Evolutionary conservation across 2,113 vertebrate genomes (phyloP).

Genomic region (Myiagra hebetior): DNA sequence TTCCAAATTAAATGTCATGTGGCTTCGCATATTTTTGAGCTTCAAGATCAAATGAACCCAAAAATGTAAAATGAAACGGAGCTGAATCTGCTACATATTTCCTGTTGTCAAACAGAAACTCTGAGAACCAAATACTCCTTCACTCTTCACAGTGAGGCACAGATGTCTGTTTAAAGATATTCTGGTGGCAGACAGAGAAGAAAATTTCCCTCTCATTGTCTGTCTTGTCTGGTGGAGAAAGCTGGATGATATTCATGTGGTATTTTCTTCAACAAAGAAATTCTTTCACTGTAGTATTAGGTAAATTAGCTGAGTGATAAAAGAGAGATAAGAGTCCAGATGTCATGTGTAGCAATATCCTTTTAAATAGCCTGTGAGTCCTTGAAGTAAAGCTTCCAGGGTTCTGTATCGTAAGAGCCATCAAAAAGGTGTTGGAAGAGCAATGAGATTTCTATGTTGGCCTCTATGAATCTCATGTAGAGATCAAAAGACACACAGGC

Average conservation of each 20-base stretch:
- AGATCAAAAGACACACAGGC: not conserved
- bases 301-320: constrained; percentile 26
- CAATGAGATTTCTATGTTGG: not conserved
- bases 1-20: not conserved
- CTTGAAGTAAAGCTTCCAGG: not conserved
- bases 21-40: constrained; percentile 3
- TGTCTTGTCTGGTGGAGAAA: not conserved
- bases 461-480: not conserved
- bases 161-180: constrained; percentile 8
- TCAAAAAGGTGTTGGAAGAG: not conserved
- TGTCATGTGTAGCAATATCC: not conserved
- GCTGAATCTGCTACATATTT: constrained; percentile 37
- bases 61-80: constrained; percentile 11
- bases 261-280: constrained; percentile 14
- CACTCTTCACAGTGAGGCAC: not conserved
- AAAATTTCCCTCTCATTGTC: not conserved
- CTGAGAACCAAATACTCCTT: not conserved
- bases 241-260: not conserved
- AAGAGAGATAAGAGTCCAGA: constrained; percentile 21
- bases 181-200: not conserved
- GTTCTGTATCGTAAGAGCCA: not conserved
- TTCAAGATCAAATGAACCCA: constrained; percentile 16
- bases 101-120: not conserved
- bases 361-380: not conserved
- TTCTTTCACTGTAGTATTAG: not conserved